phyloP scores from a whole-genome alignment of 1,140 invertebrate species.

The Schmidtea mediterranea region DNA sequence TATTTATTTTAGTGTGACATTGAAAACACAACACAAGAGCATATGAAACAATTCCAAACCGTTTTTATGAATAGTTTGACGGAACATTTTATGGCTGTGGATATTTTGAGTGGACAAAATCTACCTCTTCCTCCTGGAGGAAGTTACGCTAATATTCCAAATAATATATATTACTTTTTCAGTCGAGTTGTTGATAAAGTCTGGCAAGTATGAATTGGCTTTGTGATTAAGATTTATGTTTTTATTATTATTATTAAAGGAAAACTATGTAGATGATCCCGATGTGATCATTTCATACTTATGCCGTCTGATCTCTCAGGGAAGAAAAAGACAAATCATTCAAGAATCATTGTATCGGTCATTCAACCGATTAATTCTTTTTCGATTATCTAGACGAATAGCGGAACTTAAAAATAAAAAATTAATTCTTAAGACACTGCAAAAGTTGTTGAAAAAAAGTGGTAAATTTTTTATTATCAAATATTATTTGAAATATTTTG shows the following conservation, averaged over 20 bases:
- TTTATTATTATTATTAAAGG: constrained; percentile 15
- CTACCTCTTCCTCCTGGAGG: constrained; percentile 29
- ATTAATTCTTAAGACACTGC: too few relatives aligned
- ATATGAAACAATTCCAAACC: constrained; percentile 66
- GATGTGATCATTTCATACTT: constrained; percentile 85
- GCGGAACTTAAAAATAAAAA: too few relatives aligned
- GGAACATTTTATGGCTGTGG: constrained; percentile 68
- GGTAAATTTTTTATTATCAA: constrained; percentile 32
- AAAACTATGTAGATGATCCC: constrained; percentile 50
- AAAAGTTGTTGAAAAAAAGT: constrained; percentile 31
- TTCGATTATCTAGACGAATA: too few relatives aligned
- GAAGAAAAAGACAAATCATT: constrained; percentile 16
- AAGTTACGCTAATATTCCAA: constrained; percentile 18
- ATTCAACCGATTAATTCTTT: too few relatives aligned
- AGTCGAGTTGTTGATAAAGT: constrained; percentile 77
- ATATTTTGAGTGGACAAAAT: constrained; percentile 55
- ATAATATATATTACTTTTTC: constrained; percentile 69
- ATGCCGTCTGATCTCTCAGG: constrained; percentile 49
- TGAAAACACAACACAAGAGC: constrained; percentile 43
- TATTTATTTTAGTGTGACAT: too few relatives aligned
- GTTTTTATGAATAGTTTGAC: constrained; percentile 64
- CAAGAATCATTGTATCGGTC: too few relatives aligned
- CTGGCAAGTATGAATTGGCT: constrained; percentile 47
- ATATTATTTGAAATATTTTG: background rate
- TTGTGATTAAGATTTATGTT: background rate